Conservation (phyloP, 2,113 vertebrate species). For the Chaetorhynchus papuensis region DNA sequence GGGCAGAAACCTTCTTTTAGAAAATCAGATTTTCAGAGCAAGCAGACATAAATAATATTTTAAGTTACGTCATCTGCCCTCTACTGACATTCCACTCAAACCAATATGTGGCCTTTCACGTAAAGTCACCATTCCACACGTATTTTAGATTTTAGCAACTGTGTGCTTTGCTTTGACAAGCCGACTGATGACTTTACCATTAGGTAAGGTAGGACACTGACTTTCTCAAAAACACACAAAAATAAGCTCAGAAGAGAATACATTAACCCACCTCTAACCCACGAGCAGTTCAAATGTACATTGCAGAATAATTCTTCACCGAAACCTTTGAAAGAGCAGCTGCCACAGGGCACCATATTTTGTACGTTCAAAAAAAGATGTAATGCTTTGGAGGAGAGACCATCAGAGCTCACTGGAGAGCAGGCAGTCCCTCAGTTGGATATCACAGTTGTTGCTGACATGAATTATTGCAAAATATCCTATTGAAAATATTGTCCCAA, state of each 20-base stretch:
- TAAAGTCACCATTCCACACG: not conserved
- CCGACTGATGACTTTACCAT: not conserved
- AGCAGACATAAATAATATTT: not conserved
- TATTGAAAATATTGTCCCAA: not conserved
- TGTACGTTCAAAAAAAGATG: not conserved
- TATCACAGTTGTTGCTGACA: not conserved
- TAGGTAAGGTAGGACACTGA: not conserved
- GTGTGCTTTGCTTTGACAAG: not conserved
- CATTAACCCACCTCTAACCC: not conserved
- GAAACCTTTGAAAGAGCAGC: not conserved
- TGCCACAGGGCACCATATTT: not conserved
- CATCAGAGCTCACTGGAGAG: not conserved
- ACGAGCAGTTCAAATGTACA: not conserved
- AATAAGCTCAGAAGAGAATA: not conserved
- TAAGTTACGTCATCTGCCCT: not conserved
- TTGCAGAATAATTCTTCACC: not conserved
- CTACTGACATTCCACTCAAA: not conserved
- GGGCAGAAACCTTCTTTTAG: not conserved
- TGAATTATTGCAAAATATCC: not conserved
- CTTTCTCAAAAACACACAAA: not conserved
- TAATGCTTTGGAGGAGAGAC: not conserved
- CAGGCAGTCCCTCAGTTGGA: not conserved
- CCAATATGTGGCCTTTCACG: not conserved
- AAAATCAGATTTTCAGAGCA: not conserved
- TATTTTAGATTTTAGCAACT: not conserved